A percentile compares a stretch with the other conserved stretches of the same genome.
Conservation (phyloP, 2,113 vertebrate genomes). For the Oncorhynchus clarkii region DNA sequence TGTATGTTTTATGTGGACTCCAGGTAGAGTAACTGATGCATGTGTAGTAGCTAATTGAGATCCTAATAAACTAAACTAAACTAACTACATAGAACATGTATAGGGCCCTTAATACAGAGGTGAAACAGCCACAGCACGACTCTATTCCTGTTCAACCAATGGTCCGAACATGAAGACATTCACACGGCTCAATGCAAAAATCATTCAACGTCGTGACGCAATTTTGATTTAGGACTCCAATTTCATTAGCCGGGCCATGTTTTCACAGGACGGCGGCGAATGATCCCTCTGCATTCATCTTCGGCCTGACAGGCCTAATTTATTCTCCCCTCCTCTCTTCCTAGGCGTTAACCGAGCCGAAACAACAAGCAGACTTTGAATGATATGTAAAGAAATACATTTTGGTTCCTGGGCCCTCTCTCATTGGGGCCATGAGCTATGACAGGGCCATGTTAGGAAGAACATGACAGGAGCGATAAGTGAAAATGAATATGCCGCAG, state of each 20-base stretch:
- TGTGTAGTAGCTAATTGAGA: no score
- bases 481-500: slow-evolving; percentile 66
- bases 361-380: slow-evolving; percentile 38
- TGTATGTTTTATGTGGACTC: no score
- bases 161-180: slow-evolving; percentile 25
- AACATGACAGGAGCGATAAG: slow-evolving; percentile 59
- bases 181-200: slow-evolving; percentile 37
- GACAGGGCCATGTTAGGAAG: slow-evolving; percentile 42
- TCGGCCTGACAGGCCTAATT: slow-evolving; percentile 17
- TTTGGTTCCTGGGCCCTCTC: slow-evolving; percentile 10
- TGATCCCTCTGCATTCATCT: slow-evolving; percentile 35
- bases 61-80: no score
- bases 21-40: no score
- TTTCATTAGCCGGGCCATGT: slow-evolving; percentile 47
- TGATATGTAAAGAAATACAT: slow-evolving; percentile 31
- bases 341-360: slow-evolving; percentile 38
- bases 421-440: slow-evolving; percentile 18
- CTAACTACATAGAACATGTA: no score
- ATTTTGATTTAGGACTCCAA: slow-evolving; percentile 56
- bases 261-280: slow-evolving; percentile 30
- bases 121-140: not conserved
- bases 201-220: slow-evolving; percentile 36
- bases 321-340: slow-evolving; percentile 22
- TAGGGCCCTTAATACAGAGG: no score
- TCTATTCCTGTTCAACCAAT: not conserved